Conservation (phyloP, 35 echinoderm and acorn worm genomes). For the Amphiura filiformis region DNA sequence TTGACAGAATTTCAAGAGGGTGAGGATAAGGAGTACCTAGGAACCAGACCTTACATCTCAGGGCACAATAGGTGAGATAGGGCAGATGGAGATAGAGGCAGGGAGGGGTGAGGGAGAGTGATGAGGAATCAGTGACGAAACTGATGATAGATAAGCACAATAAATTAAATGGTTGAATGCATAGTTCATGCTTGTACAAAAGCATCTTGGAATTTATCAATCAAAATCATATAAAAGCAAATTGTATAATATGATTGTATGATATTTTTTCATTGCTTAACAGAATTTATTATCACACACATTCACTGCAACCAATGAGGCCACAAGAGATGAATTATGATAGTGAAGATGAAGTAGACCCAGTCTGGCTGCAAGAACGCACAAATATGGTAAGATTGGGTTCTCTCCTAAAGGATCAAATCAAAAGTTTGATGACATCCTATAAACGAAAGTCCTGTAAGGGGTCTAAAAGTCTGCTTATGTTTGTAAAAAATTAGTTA, state of each 20-base stretch:
- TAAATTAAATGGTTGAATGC: no score
- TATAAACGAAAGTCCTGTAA: no score
- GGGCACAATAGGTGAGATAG: slow-evolving; percentile 86
- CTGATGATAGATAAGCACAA: no score
- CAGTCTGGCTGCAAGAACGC: slow-evolving; percentile 79
- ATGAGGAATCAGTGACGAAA: no score
- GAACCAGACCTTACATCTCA: slow-evolving; percentile 80
- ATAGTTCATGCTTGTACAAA: no score
- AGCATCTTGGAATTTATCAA: no score
- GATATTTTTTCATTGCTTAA: not conserved
- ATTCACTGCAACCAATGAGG: slow-evolving; percentile 87
- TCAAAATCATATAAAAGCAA: no score
- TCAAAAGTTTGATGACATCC: no score
- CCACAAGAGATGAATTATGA: slow-evolving; percentile 95
- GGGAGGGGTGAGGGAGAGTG: no score
- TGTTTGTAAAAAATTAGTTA: no score
- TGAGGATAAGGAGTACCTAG: slow-evolving; percentile 81
- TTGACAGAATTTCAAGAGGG: slow-evolving; percentile 88
- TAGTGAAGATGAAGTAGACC: slow-evolving; percentile 93
- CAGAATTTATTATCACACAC: slow-evolving; percentile 89
- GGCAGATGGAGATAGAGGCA: not conserved
- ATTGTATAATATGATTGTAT: not conserved
- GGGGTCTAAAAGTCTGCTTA: no score
- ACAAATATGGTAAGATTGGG: slow-evolving; percentile 91
- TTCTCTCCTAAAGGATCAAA: no score